Evolutionary conservation across 2,797 vertebrate genomes (phyloP).

Genomic region (Labroides dimidiatus): DNA sequence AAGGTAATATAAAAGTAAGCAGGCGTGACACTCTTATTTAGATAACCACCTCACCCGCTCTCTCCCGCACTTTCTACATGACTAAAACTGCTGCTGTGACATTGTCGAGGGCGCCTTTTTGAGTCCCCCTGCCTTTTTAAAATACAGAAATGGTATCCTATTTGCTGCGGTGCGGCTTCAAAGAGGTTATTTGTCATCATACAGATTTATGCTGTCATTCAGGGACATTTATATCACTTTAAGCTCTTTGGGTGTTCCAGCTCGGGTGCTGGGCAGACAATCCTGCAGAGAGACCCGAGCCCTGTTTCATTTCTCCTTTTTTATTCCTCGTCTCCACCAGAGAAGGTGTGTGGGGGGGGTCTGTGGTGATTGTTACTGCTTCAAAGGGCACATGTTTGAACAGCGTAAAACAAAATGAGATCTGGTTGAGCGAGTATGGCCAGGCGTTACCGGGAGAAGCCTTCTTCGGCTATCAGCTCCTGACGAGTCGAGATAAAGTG

Average conservation of each 20-base stretch:
- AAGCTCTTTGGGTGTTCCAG: constrained; percentile 79
- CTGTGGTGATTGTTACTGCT: constrained; percentile 62
- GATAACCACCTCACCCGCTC: constrained; percentile 69
- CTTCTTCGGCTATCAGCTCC: constrained; percentile 18
- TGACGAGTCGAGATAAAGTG: constrained; percentile 17
- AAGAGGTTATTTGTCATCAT: constrained; percentile 86
- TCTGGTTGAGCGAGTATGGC: constrained; percentile 36
- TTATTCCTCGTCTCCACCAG: constrained; percentile 52
- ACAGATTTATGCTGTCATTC: constrained; percentile 84
- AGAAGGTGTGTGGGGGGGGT: constrained; percentile 48
- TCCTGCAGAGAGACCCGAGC: constrained; percentile 65
- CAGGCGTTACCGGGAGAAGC: constrained; percentile 21
- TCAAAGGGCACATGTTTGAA: constrained; percentile 66
- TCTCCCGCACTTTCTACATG: constrained; percentile 62
- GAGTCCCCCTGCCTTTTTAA: constrained; percentile 67
- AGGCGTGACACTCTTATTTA: constrained; percentile 79
- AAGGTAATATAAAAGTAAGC: constrained; percentile 80
- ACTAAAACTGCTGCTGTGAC: constrained; percentile 79
- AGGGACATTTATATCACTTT: constrained; percentile 85
- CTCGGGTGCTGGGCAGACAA: constrained; percentile 66
- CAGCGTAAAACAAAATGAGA: constrained; percentile 64
- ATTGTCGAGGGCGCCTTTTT: constrained; percentile 69
- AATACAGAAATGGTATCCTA: constrained; percentile 80
- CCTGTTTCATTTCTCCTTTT: constrained; percentile 55
- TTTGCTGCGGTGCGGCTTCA: constrained; percentile 79